Conservation (phyloP, 2,797 vertebrate genomes). For the Varecia variegata region DNA sequence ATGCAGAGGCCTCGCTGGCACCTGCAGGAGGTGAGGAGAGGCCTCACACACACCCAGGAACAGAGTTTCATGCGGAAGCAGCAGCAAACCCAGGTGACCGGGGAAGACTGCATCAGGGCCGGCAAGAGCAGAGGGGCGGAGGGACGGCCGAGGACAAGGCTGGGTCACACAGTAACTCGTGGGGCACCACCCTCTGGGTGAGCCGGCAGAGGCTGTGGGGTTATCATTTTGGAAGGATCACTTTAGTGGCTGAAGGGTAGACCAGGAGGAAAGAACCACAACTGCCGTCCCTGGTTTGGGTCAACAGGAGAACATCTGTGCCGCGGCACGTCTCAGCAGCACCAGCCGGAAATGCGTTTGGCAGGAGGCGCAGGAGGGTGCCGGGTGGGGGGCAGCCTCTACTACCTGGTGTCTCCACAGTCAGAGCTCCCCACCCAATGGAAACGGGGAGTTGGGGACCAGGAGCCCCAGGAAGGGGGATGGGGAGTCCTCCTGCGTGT, state of each 20-base stretch:
- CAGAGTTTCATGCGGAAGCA: no score
- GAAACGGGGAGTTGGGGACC: neutral
- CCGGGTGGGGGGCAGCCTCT: neutral
- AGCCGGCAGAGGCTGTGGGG: no score
- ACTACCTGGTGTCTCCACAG: neutral
- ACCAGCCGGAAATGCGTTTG: neutral
- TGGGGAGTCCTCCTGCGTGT: fast-evolving
- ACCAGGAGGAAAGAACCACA: no score
- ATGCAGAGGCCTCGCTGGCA: neutral
- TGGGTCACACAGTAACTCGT: neutral
- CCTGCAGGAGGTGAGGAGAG: neutral
- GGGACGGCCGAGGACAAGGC: neutral
- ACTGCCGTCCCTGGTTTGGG: neutral
- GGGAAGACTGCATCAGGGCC: no score
- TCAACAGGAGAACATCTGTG: neutral
- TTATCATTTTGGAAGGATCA: neutral
- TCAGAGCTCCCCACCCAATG: no score
- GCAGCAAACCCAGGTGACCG: no score
- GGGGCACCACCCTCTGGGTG: neutral
- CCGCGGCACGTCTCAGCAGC: neutral
- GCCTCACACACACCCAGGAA: neutral
- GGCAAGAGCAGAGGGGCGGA: neutral
- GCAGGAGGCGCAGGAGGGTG: no score
- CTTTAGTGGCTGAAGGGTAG: neutral
- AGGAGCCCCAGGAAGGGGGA: neutral